Evolutionary conservation across 2,888 invertebrate genomes (phyloP), one percentile per base, ranked within the genome.

Genomic region (Leptopilina syphax): DNA sequence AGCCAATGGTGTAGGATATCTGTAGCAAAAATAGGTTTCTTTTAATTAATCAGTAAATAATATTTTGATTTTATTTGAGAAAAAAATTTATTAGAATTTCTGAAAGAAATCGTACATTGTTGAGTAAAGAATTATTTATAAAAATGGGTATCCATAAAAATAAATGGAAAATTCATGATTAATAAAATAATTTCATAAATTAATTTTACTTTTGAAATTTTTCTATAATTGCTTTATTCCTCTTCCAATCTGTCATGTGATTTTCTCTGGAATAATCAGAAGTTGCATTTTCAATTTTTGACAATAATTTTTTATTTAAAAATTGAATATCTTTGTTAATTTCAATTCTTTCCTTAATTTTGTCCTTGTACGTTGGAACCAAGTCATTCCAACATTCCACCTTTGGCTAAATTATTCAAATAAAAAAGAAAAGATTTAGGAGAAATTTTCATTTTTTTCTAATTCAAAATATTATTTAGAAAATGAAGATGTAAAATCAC

Each of bases 401-500:
- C 76, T 81, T 82, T 65, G 88, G 88, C 91, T 91, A 78, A 82
- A 80, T 18, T 63, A 70, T 57, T n/a, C 3, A 54, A 60, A n/a
- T 18, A 10, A 60, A 77, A 70, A 7, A 27, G 73, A 78, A 10
- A 50, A 0, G 9, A 50, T 1, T 50, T 50, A 50, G 34, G 9
- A 50, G 3, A 50, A 50, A 9, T 50, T 50, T 50, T 44, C 44
- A 44, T 44, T 3, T 50, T 77, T 77, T n/a, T 0, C 65, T 76
- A 6, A 65, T 65, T 76, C 79, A 77, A 77, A 79, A 77, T 6
- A 63, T 8, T 7, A 18, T 63, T 63, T 63, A 24, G 24, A 63
- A 63, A 63, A 24, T 63, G 8, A 63, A 47, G 47, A 3, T 1
- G 8, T 63, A 8, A 66, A 86, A 91, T 89, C 86, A 95, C 95